Base-by-base conservation (phyloP, 2,113 vertebrate genomes). In the Hiodon alosoides region DNA sequence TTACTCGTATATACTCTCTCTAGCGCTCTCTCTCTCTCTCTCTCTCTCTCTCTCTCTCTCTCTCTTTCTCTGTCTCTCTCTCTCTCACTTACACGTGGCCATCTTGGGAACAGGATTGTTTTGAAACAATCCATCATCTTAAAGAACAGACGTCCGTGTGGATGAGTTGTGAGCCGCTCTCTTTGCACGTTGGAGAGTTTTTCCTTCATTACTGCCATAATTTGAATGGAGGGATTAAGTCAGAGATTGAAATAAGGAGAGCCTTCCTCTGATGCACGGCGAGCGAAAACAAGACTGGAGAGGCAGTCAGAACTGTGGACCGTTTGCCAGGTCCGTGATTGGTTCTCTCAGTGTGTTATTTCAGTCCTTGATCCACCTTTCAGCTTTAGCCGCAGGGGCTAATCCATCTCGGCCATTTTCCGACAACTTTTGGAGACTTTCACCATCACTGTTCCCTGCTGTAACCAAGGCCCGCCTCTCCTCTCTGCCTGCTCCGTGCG, bases 281-380 rank as follows among this genome's bases (percentile, higher is more conserved):
- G 60, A 47, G 61, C n/a, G 16, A 13, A 4, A 55, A 62, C 46
- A 54, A 69, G 47, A 11, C 11, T 7, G n/a, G 54, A 65, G 61
- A 51, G 58, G 48, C 65, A 67, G 72, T 61, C 76, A 48, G 78
- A 79, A 79, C 76, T 58, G 78, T 78, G 76, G 71, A 76, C 72
- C 46, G 57, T 55, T 76, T 80, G 74, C 78, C 70, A 81, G 50
- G 68, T 67, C 67, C 73, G 67, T 80, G 79, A 80, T 83, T 79
- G 75, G 78, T 81, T 79, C 80, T 77, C 82, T 80, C 68, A 54
- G 65, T 66, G 31, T 57, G 60, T 77, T 59, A 67, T 59, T 72
- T 62, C 70, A 67, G 61, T 66, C 62, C 11, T 76, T 46, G 57
- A 81, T 80, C 78, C 82, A 83, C 80, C 78, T 81, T 78, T 78